phyloP scores from a whole-genome alignment of 2,797 vertebrate species.

The Ctenopoma multispine region DNA sequence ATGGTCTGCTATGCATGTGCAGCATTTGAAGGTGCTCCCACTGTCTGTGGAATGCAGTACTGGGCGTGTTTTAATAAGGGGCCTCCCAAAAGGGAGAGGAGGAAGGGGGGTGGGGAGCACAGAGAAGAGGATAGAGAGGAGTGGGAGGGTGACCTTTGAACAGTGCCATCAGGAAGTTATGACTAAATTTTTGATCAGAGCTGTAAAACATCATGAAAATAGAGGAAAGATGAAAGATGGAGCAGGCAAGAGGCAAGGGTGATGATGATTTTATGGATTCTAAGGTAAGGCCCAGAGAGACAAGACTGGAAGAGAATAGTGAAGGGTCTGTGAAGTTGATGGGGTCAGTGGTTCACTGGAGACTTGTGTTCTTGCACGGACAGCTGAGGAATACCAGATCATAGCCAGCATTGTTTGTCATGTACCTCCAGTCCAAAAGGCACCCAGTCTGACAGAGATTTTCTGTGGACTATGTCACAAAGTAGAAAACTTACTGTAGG shows the following conservation, averaged over 20 bases:
- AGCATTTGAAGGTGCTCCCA: conserved; percentile 80
- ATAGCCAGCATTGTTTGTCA: conserved; percentile 14
- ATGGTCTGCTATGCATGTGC: conserved; percentile 49
- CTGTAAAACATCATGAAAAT: conserved; percentile 58
- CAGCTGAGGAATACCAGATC: conserved; percentile 50
- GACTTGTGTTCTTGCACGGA: conserved; percentile 22
- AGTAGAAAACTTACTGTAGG: conserved; percentile 12
- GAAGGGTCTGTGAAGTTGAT: conserved; percentile 33
- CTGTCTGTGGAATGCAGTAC: conserved; percentile 79
- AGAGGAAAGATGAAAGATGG: conserved; percentile 32
- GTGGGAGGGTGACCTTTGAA: conserved; percentile 77
- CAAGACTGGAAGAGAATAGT: conserved; percentile 50
- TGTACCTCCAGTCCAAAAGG: conserved; percentile 24
- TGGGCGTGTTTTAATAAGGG: conserved; percentile 78
- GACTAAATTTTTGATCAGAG: conserved; percentile 79
- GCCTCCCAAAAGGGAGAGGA: conserved; percentile 77
- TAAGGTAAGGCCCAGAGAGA: conserved; percentile 42
- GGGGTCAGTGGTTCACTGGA: conserved; percentile 24
- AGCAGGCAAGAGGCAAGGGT: conserved; percentile 19
- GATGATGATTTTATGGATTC: conserved; percentile 27
- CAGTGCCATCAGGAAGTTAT: conserved; percentile 82
- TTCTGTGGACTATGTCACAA: conserved; percentile 1
- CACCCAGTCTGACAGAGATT: conserved; percentile 7
- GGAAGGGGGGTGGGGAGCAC: conserved; percentile 59
- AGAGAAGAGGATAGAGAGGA: conserved; percentile 25